A percentile compares a stretch with the other conserved stretches of the same genome.
Evolutionary conservation across 2,797 vertebrate species (phyloP).

Genomic region (Anas acuta): DNA sequence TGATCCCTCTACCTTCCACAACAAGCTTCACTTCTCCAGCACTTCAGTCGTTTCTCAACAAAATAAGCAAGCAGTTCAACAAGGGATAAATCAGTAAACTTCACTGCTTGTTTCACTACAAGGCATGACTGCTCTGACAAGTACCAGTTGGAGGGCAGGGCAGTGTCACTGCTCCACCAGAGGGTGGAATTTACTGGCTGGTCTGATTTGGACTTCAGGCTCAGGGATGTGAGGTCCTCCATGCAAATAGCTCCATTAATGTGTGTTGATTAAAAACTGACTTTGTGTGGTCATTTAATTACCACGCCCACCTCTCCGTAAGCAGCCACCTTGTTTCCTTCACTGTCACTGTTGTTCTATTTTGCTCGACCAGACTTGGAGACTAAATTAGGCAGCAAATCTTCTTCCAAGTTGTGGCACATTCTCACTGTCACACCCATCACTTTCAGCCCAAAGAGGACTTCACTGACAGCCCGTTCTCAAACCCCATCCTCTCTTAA

Average conservation of each 20-base stretch:
- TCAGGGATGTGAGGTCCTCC: background rate
- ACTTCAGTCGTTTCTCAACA: background rate
- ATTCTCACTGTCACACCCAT: background rate
- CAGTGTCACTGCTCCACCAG: background rate
- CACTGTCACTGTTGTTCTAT: background rate
- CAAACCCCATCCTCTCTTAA: background rate
- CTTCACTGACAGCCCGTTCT: background rate
- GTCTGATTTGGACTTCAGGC: background rate
- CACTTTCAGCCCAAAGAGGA: background rate
- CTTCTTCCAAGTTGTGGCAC: background rate
- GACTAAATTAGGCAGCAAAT: background rate
- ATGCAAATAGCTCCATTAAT: background rate
- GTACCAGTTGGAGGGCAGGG: accelerated
- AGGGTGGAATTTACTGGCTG: background rate
- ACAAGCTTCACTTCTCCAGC: background rate
- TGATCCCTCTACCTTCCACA: background rate
- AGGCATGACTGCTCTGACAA: background rate
- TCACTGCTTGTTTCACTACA: background rate
- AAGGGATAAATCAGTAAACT: background rate
- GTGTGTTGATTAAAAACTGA: background rate
- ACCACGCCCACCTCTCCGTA: background rate
- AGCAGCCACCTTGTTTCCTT: background rate
- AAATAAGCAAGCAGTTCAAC: background rate
- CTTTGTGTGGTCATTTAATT: background rate
- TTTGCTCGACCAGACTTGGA: background rate